Evolutionary conservation across 1,140 invertebrate genomes (phyloP).

Genomic region (Sipha flava): DNA sequence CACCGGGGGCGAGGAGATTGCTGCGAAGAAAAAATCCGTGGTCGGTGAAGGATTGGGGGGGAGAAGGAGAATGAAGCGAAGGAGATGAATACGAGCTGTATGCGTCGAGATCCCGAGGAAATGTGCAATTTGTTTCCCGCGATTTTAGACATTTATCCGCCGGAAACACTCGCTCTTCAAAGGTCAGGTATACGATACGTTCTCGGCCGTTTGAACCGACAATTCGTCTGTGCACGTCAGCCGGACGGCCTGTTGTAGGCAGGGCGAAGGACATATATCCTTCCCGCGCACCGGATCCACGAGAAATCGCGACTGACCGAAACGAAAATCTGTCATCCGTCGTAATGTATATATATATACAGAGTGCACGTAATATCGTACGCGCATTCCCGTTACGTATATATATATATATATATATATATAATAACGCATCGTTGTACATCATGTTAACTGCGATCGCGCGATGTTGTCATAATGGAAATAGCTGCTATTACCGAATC

Average conservation of each 20-base stretch:
- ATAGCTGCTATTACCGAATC: background rate
- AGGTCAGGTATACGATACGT: background rate
- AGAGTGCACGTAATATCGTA: no score
- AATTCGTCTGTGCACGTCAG: background rate
- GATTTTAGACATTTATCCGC: background rate
- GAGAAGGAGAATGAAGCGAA: background rate
- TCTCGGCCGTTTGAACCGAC: background rate
- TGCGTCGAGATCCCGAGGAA: background rate
- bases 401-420: no score
- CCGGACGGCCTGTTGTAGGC: no score
- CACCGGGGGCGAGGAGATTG: no score
- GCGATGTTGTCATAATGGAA: background rate
- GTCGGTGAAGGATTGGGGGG: background rate
- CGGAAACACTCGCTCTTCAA: background rate
- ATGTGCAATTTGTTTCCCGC: background rate
- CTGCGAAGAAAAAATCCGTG: no score
- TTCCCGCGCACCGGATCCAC: no score
- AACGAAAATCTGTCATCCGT: no score
- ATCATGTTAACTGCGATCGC: background rate
- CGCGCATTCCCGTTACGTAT: no score
- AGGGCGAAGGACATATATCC: no score
- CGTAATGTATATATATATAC: no score
- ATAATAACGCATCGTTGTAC: background rate
- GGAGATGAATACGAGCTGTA: no score
- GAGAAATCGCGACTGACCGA: no score